A percentile compares a stretch with the other conserved stretches of the same genome.
These are phyloP conservation scores for Agapornis roseicollis DNA, from an alignment of 2,113 vertebrate genomes.

Conservation along the genomic window DNA sequence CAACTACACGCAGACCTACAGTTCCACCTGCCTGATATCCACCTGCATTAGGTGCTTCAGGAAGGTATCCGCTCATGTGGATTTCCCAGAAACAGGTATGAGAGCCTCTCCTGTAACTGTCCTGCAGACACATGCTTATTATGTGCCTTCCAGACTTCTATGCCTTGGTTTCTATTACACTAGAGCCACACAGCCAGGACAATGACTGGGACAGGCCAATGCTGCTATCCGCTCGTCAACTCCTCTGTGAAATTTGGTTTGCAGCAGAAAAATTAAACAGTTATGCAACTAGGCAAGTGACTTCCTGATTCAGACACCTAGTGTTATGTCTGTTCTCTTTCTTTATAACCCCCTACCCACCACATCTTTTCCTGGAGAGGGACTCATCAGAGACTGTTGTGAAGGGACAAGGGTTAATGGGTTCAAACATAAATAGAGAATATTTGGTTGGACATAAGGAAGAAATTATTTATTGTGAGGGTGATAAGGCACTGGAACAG, in stretches of 20 bases:
- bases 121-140: not conserved
- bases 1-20: not conserved
- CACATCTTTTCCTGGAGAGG: not conserved
- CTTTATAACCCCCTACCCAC: not conserved
- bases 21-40: not conserved
- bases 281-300: not conserved
- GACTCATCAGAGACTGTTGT: not conserved
- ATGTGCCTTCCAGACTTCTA: accelerated
- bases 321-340: not conserved
- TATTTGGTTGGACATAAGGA: not conserved
- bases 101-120: not conserved
- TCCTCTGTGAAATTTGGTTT: not conserved
- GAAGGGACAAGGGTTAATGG: not conserved
- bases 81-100: not conserved
- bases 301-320: not conserved
- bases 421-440: not conserved
- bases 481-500: not conserved
- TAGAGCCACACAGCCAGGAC: not conserved
- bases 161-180: not conserved
- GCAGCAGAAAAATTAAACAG: not conserved
- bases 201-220: not conserved
- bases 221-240: not conserved
- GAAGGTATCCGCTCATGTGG: accelerated
- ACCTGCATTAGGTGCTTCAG: not conserved
- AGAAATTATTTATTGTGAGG: not conserved